Percentiles rank a stretch among this genome's conserved stretches.
phyloP scores from a whole-genome alignment of 2,888 invertebrate genomes.

The Drosophila peninsularis region DNA sequence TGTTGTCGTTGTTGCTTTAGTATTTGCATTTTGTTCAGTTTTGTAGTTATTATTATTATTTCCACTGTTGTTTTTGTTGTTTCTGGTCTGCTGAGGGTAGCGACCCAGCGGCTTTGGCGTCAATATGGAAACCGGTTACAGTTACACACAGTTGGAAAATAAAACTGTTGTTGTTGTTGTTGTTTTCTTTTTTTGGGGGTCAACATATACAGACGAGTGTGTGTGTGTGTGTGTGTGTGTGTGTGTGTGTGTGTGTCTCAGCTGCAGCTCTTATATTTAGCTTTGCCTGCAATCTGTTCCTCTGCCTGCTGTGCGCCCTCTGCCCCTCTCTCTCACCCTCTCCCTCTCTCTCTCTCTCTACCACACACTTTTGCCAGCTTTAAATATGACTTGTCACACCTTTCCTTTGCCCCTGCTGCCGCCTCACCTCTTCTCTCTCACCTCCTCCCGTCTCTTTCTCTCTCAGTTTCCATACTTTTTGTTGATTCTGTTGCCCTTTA shows the following conservation, averaged over 20 bases:
- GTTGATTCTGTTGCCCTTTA: slow-evolving; percentile 64
- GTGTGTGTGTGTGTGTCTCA: slow-evolving; percentile 3
- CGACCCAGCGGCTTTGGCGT: slow-evolving; percentile 47
- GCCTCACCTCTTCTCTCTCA: not conserved
- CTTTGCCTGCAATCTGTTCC: slow-evolving; percentile 20
- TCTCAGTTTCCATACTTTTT: slow-evolving; percentile 1
- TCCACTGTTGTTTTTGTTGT: slow-evolving; percentile 1
- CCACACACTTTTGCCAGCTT: not conserved
- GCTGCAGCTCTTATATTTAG: slow-evolving; percentile 22
- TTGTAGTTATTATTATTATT: slow-evolving; percentile 12
- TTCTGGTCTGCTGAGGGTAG: slow-evolving; percentile 42
- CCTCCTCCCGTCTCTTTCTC: not conserved
- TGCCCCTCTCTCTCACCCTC: not conserved
- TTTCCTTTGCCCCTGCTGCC: not conserved
- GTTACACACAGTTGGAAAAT: slow-evolving; percentile 51
- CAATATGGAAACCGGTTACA: slow-evolving; percentile 66
- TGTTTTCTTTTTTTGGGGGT: slow-evolving; percentile 49
- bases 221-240: not conserved
- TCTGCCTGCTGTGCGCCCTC: not conserved
- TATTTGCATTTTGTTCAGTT: slow-evolving; percentile 25
- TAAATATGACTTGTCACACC: slow-evolving; percentile 32
- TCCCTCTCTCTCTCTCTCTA: not conserved
- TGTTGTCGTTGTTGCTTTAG: slow-evolving; percentile 2
- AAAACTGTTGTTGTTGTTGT: slow-evolving; percentile 18
- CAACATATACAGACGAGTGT: slow-evolving; percentile 21